Conservation (phyloP, 1,140 invertebrate species). For the Pentalonia nigronervosa region DNA sequence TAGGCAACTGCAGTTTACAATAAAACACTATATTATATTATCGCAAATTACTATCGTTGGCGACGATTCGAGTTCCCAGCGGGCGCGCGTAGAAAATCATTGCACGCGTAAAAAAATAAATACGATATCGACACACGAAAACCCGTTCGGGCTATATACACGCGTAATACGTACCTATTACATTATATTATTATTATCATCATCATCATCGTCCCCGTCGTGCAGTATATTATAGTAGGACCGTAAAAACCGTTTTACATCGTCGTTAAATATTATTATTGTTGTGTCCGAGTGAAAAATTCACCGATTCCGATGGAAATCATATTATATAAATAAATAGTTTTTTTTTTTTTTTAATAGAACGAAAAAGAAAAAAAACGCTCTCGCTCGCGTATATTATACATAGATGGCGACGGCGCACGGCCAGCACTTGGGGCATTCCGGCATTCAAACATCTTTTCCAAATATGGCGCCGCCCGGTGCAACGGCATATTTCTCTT, state of each 20-base stretch:
- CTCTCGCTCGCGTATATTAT: neutral
- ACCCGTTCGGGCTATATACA: neutral
- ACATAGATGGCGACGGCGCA: neutral
- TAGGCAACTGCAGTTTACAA: neutral
- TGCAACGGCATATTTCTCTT: slow-evolving; percentile 38
- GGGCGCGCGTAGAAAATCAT: neutral
- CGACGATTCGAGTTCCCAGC: neutral
- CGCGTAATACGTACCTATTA: neutral
- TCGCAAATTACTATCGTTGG: neutral
- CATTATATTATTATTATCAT: neutral
- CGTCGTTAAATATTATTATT: neutral
- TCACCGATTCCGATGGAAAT: neutral
- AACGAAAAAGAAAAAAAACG: neutral
- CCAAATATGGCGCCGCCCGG: slow-evolving; percentile 43
- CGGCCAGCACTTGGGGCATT: neutral
- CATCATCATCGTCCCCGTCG: neutral
- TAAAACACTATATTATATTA: neutral
- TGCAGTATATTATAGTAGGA: neutral
- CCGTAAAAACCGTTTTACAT: slow-evolving; percentile 19
- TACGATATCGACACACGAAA: slow-evolving; percentile 14
- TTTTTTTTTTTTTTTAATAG: neutral
- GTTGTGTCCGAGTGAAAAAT: neutral
- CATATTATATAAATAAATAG: neutral
- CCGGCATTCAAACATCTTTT: slow-evolving; percentile 39
- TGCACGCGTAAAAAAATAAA: neutral